These are phyloP conservation scores for Agrenia bidenticulata DNA, from an alignment of 2,888 invertebrate genomes.

Conservation along the genomic window DNA sequence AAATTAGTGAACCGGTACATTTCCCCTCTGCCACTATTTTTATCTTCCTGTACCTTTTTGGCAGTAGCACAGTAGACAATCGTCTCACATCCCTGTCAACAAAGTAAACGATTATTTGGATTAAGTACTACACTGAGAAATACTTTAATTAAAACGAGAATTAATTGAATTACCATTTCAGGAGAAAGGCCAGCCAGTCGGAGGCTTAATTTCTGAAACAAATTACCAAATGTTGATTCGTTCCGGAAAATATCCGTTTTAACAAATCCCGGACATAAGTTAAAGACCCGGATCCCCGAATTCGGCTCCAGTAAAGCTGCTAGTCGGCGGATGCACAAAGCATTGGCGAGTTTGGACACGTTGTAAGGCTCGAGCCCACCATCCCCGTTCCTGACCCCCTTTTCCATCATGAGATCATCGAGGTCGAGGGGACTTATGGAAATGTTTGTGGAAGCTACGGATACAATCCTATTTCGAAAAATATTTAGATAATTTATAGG, in stretches of 20 bases:
- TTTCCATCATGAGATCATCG: conserved; percentile 49
- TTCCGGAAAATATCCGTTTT: conserved; percentile 55
- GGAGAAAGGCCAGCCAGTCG: no score
- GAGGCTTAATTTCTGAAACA: no score
- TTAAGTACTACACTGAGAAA: no score
- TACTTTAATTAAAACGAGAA: conserved; percentile 10
- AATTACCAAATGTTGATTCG: no score
- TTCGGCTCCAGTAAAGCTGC: conserved; percentile 46
- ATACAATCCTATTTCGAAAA: conserved; percentile 54
- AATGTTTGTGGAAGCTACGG: conserved; percentile 54
- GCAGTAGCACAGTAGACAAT: conserved; percentile 56
- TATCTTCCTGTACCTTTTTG: conserved; percentile 54
- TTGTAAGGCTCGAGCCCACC: conserved; percentile 51
- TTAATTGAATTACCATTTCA: neutral
- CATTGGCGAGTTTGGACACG: conserved; percentile 55
- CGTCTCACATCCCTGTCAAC: conserved; percentile 56
- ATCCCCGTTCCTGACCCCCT: conserved; percentile 33
- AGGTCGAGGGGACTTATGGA: conserved; percentile 52
- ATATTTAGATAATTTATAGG: no score
- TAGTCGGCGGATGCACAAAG: conserved; percentile 53
- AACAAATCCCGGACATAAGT: conserved; percentile 55
- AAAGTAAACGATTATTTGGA: conserved; percentile 4
- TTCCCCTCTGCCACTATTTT: conserved; percentile 54
- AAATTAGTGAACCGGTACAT: conserved; percentile 57
- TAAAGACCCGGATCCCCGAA: conserved; percentile 46